Evolutionary conservation across 2,113 vertebrate species (phyloP).

Genomic region (Octodon degus): DNA sequence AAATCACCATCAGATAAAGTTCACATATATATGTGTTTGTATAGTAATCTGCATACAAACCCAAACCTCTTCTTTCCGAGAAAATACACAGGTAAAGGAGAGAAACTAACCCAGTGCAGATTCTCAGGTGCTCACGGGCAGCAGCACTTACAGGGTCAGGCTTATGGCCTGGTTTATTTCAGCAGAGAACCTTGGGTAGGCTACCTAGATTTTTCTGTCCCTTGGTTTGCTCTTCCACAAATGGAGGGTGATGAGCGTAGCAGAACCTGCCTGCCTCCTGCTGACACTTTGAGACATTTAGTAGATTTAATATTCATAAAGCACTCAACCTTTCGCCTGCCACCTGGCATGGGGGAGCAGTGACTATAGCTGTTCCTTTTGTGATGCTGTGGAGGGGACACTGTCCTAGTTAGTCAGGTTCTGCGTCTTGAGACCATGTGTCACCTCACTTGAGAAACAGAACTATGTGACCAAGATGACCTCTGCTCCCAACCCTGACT

Average conservation of each 20-base stretch:
- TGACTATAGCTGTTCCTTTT: not conserved
- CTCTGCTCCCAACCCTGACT: not conserved
- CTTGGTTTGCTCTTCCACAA: not conserved
- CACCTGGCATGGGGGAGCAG: not conserved
- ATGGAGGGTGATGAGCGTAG: not conserved
- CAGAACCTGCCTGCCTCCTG: not conserved
- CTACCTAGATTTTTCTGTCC: not conserved
- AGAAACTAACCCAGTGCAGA: not conserved
- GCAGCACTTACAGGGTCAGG: too few species aligned
- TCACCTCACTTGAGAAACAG: not conserved
- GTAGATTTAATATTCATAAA: not conserved
- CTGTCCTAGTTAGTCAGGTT: not conserved
- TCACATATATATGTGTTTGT: fast-evolving
- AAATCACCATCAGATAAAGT: not conserved
- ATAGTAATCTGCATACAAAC: not conserved
- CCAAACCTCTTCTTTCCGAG: not conserved
- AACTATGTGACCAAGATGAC: not conserved
- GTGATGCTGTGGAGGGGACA: too few species aligned
- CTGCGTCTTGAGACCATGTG: not conserved
- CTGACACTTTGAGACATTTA: not conserved
- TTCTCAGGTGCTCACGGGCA: too few species aligned
- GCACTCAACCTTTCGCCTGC: not conserved
- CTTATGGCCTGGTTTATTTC: not conserved
- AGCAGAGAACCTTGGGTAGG: not conserved
- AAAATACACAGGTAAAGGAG: not conserved